Conservation (phyloP, 2,113 vertebrate species). For the Amazona guildingii region DNA sequence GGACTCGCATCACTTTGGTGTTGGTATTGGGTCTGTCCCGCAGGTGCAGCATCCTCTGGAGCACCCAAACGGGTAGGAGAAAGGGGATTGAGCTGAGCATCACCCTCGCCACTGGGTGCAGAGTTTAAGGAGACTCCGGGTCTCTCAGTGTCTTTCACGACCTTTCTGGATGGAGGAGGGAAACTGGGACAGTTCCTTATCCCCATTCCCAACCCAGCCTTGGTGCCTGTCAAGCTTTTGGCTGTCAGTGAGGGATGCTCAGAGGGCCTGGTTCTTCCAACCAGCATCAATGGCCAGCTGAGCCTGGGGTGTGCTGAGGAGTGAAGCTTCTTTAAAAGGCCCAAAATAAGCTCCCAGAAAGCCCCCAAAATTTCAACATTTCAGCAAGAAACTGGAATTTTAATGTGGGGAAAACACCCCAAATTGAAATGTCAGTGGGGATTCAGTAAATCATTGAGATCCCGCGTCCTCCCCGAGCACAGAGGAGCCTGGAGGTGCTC, state of each 20-base stretch:
- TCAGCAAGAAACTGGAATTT: not conserved
- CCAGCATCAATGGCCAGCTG: not conserved
- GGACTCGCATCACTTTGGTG: not conserved
- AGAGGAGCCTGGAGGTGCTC: not conserved
- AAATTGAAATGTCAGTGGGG: not conserved
- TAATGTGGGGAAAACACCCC: not conserved
- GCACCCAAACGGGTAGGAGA: not conserved
- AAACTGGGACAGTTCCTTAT: not conserved
- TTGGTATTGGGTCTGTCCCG: rapidly evolving
- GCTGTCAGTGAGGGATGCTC: not conserved
- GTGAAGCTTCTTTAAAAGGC: not conserved
- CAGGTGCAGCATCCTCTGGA: not conserved
- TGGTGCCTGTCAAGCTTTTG: not conserved
- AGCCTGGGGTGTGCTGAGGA: not conserved
- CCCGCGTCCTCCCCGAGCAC: not conserved
- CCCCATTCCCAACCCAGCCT: not conserved
- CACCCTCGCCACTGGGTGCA: not conserved
- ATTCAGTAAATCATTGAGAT: not conserved
- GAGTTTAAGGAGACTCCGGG: not conserved
- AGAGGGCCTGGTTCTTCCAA: not conserved
- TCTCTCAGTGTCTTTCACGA: not conserved
- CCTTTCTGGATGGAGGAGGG: not conserved
- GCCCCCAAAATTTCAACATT: not conserved
- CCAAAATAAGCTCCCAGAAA: not conserved
- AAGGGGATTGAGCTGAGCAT: not conserved